phyloP scores from a whole-genome alignment of 2,888 invertebrate genomes.

The Phorcus lineatus region DNA sequence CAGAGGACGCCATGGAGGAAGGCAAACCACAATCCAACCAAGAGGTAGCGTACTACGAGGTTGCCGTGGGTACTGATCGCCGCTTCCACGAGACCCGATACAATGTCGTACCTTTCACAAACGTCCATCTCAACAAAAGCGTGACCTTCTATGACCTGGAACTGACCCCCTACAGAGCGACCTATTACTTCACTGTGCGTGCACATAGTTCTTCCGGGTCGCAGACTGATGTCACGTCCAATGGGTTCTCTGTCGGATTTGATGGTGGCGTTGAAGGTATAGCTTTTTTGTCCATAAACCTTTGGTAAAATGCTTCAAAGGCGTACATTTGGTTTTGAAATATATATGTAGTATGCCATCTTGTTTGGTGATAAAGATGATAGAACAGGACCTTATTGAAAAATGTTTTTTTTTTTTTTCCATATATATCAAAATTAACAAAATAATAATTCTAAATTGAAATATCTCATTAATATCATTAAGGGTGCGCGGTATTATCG shows the following conservation, averaged over 20 bases:
- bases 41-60: slow-evolving; percentile 51
- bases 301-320: too few relatives aligned
- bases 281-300: too few relatives aligned
- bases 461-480: too few relatives aligned
- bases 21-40: slow-evolving; percentile 39
- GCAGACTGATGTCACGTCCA: slow-evolving; percentile 50
- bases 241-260: slow-evolving; percentile 56
- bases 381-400: too few relatives aligned
- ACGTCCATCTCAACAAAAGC: slow-evolving; percentile 51
- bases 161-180: slow-evolving; percentile 41
- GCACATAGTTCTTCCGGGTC: slow-evolving; percentile 51
- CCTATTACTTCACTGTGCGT: slow-evolving; percentile 59
- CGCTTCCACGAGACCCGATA: slow-evolving; percentile 51
- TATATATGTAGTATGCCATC: too few relatives aligned
- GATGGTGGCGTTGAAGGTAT: slow-evolving; percentile 47
- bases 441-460: too few relatives aligned
- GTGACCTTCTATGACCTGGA: slow-evolving; percentile 51
- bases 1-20: slow-evolving; percentile 46
- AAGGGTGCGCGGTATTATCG: too few relatives aligned
- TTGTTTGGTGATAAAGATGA: too few relatives aligned
- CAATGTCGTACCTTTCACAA: slow-evolving; percentile 55
- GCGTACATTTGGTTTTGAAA: too few relatives aligned
- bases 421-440: too few relatives aligned
- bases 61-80: slow-evolving; percentile 59
- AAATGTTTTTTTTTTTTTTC: too few relatives aligned